Evolutionary conservation across 2,113 vertebrate species (phyloP).

Genomic region (Dunckerocampus dactyliophorus): DNA sequence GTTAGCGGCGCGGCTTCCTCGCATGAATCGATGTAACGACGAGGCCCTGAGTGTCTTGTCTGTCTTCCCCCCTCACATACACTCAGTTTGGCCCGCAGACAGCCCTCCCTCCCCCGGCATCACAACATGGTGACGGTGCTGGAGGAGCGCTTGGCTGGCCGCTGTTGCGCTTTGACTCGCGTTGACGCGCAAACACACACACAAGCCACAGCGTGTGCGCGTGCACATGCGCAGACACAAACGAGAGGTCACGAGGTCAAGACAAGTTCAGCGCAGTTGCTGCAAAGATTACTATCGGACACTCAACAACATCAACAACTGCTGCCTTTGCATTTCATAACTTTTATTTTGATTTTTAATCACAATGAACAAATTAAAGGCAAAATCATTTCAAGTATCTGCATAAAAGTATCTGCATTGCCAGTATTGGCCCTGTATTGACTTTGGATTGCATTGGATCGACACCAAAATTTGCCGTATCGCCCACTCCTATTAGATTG

Average conservation of each 20-base stretch:
- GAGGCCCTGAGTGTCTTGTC: conserved; percentile 51
- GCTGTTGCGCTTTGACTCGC: background rate
- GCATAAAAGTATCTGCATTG: too few relatives aligned
- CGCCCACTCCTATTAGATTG: too few relatives aligned
- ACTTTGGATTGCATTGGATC: too few relatives aligned
- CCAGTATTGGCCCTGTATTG: too few relatives aligned
- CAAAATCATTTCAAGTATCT: too few relatives aligned
- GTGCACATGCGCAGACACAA: conserved; percentile 25
- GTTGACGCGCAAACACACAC: background rate
- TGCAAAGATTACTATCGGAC: conserved; percentile 30
- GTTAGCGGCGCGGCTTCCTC: conserved; percentile 54
- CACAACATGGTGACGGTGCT: conserved; percentile 59
- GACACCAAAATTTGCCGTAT: too few relatives aligned
- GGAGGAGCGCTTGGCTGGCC: conserved; percentile 39
- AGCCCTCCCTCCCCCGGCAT: conserved; percentile 61
- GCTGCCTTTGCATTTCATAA: too few relatives aligned
- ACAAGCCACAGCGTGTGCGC: background rate
- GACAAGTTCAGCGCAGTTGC: conserved; percentile 46
- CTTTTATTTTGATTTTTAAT: too few relatives aligned
- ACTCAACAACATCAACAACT: background rate
- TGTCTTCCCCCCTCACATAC: conserved; percentile 33
- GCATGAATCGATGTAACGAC: conserved; percentile 66
- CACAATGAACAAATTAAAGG: too few relatives aligned
- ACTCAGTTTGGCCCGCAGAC: conserved; percentile 49
- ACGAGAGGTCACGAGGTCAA: conserved; percentile 60